Base-by-base conservation (phyloP, 1,140 invertebrate genomes). In the Lasaia peninsularis region DNA sequence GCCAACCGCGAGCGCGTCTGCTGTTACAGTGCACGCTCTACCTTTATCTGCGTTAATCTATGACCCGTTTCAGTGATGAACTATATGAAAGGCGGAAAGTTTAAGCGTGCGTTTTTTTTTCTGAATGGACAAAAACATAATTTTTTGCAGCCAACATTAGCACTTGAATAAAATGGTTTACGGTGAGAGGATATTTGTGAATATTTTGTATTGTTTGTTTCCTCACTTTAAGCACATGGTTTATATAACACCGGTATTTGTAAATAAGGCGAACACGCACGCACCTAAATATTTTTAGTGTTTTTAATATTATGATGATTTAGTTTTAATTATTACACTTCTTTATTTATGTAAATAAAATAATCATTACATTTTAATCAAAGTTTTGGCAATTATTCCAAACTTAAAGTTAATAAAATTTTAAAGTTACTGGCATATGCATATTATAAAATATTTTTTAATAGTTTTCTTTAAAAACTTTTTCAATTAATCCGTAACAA, bases 121-220 rank as follows among this genome's bases (percentile, higher is more conserved):
- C 69, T 84, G 75, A 83, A 85, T 82, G 79, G 78, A 81, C 75
- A 71, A 71, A 59, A 69, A 72, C 67, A 62, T 74, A 66, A 69
- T 71, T 68, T 60, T 75, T 69, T 70, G 68, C 67, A 60, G 74
- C 68, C 68, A 67, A 71, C 70, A 56, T 63, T 73, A 63, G 65
- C 73, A 67, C 67, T 75, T 80, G 73, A 80, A 77, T 71, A 79
- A 80, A 79, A 88, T 88, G 86, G 76, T 86, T 82, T 86, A 86
- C 78, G 86, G 86, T 88, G 86, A 88, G 86, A 80, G 65, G 71
- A 80, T 80, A 77, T 83, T 79, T 77, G 75, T 78, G 73, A 57
- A 64, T 82, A 78, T 76, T 77, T 62, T 75, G 67, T 80, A 76
- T 66, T 78, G 79, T 73, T 78, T 54, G 76, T 73, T 73, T 76